Percentiles rank a stretch among this genome's conserved stretches.
Conservation (phyloP, 2,888 invertebrate genomes). For the Perdita meconis region DNA sequence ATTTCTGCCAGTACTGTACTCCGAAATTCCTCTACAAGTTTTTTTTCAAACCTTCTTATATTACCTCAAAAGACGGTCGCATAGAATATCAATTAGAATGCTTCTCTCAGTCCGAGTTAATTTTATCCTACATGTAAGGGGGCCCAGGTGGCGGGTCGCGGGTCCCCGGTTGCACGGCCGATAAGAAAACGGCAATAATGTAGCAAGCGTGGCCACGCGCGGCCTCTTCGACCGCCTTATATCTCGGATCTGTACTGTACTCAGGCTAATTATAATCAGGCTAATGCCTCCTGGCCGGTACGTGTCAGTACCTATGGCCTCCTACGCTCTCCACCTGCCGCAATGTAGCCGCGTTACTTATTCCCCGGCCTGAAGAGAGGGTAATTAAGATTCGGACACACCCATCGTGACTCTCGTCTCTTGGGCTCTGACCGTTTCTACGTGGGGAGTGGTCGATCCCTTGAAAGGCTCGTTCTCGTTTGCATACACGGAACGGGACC, state of each 20-base stretch:
- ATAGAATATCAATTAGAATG: too few relatives aligned
- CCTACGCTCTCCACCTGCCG: slow-evolving; percentile 69
- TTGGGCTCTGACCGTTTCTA: slow-evolving; percentile 79
- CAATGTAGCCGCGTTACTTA: slow-evolving; percentile 77
- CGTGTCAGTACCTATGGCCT: slow-evolving; percentile 65
- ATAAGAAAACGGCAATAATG: slow-evolving; percentile 73
- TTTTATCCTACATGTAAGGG: slow-evolving; percentile 38
- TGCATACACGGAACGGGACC: slow-evolving; percentile 72
- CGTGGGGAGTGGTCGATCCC: slow-evolving; percentile 81
- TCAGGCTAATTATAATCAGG: slow-evolving; percentile 84
- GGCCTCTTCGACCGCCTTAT: slow-evolving; percentile 74
- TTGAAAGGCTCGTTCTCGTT: slow-evolving; percentile 78
- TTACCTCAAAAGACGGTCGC: too few relatives aligned
- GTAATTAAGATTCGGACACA: slow-evolving; percentile 84
- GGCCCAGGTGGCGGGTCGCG: slow-evolving; percentile 53
- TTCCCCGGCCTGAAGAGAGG: slow-evolving; percentile 75
- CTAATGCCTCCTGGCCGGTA: slow-evolving; percentile 81
- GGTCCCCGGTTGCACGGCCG: slow-evolving; percentile 57
- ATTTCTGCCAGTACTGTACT: too few relatives aligned
- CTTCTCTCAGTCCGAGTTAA: too few relatives aligned
- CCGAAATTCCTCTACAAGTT: too few relatives aligned
- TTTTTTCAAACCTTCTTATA: too few relatives aligned
- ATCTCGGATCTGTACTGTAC: slow-evolving; percentile 83
- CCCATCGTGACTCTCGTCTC: slow-evolving; percentile 82
- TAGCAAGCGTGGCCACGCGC: slow-evolving; percentile 56